A percentile compares a stretch with the other conserved stretches of the same genome.
These are phyloP conservation scores for Triops cancriformis DNA, from an alignment of 1,140 invertebrate species.

Conservation along the genomic window DNA sequence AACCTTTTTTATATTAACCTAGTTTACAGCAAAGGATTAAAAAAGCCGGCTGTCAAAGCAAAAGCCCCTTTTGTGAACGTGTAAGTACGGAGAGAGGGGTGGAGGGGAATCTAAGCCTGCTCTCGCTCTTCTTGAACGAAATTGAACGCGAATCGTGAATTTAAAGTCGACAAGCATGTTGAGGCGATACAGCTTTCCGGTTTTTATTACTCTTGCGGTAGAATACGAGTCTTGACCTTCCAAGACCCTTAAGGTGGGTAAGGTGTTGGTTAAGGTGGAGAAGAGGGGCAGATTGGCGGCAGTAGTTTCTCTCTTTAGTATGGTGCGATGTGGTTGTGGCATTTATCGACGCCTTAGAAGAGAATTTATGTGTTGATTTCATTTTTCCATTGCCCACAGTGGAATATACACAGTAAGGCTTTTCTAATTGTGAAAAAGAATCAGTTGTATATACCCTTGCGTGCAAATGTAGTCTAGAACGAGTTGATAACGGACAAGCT, in stretches of 20 bases:
- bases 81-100: background rate
- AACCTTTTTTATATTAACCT: background rate
- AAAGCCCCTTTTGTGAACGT: no score
- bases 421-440: background rate
- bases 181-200: background rate
- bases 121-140: background rate
- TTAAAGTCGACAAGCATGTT: background rate
- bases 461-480: no score
- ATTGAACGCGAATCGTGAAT: background rate
- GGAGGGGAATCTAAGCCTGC: background rate
- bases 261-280: background rate
- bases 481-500: background rate
- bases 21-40: background rate
- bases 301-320: background rate
- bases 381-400: background rate
- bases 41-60: background rate
- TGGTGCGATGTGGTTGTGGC: background rate
- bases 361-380: background rate
- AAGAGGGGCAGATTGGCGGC: background rate
- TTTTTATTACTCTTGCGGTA: background rate
- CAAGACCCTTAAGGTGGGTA: background rate
- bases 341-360: background rate
- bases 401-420: background rate
- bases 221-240: background rate
- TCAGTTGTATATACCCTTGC: no score